Conservation (phyloP, 1,140 invertebrate species). For the Drosophila kepulauana region DNA sequence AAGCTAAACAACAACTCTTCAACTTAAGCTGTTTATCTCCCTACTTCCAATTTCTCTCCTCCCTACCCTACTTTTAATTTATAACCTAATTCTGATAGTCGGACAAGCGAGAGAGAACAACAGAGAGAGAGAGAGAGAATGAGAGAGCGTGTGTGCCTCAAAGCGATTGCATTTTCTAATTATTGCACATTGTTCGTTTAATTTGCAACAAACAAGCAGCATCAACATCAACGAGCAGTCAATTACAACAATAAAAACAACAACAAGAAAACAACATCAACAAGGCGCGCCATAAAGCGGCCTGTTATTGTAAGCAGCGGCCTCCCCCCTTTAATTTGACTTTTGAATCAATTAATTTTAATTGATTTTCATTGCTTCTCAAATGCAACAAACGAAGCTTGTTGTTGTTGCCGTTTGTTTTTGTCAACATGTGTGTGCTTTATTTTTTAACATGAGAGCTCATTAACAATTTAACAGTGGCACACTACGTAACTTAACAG, state of each 20-base stretch:
- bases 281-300: constrained; percentile 24
- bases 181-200: constrained; percentile 77
- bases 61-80: constrained; percentile 54
- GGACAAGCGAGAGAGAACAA: constrained; percentile 13
- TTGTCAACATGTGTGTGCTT: constrained; percentile 28
- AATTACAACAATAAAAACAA: constrained; percentile 43
- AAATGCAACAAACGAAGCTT: constrained; percentile 52
- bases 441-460: constrained; percentile 10
- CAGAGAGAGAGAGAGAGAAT: constrained; percentile 2
- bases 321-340: constrained; percentile 64
- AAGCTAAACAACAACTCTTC: not conserved
- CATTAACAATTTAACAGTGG: constrained; percentile 42
- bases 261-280: constrained; percentile 27
- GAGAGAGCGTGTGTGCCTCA: constrained; percentile 26
- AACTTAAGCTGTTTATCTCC: constrained; percentile 29
- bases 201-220: constrained; percentile 50
- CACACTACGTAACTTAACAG: constrained; percentile 28
- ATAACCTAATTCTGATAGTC: constrained; percentile 59
- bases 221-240: constrained; percentile 37
- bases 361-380: constrained; percentile 82
- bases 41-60: not conserved
- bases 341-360: constrained; percentile 83
- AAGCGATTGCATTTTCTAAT: constrained; percentile 77
- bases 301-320: constrained; percentile 16
- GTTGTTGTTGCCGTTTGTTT: constrained; percentile 27